Evolutionary conservation across 2,888 invertebrate genomes (phyloP), one percentile per base, ranked within the genome.

Genomic region (Miltochrista miniata): DNA sequence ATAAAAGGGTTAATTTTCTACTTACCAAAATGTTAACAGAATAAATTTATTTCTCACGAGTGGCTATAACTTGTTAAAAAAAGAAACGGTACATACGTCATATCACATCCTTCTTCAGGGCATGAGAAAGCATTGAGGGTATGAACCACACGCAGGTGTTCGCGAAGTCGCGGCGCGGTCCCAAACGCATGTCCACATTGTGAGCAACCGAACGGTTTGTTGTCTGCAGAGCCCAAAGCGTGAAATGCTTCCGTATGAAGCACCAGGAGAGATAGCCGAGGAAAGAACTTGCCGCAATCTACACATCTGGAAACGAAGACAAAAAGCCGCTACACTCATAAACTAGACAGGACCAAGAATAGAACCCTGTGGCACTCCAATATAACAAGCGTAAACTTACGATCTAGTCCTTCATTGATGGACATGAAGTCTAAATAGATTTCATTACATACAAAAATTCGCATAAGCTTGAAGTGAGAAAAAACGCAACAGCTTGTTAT

Each of bases 191-290:
- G 74, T 11, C 68, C 68, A 53, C 85, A 85, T 41, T 59, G 61
- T 33, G 56, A 52, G 57, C 86, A 87, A 4, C 58, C 48, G 60
- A 76, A 81, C 0, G 92, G 92, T 71, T 89, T 67, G 45, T 64
- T 71, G 18, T 85, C 50, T 0, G 35, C 44, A 1, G 58, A 12
- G 34, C 52, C 62, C 15, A 59, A 64, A 0, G 70, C 62, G 67
- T 93, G 93, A 70, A 87, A 92, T 0, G 87, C 86, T 53, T 90
- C 81, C 47, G 90, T 85, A 73, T 94, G 94, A 0, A 88, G 81
- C 56, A 93, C 92, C 30, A 93, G 81, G 61, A 92, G 79, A 2
- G 93, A 92, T 46, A 92, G 88, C 0, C 93, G 87, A 36, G 90
- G 83, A 70, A 93, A 94, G 1, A 88, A 78, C 65, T 92, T 92